Evolutionary conservation across 2,888 invertebrate species (phyloP).

Genomic region (Drosophila anceps): DNA sequence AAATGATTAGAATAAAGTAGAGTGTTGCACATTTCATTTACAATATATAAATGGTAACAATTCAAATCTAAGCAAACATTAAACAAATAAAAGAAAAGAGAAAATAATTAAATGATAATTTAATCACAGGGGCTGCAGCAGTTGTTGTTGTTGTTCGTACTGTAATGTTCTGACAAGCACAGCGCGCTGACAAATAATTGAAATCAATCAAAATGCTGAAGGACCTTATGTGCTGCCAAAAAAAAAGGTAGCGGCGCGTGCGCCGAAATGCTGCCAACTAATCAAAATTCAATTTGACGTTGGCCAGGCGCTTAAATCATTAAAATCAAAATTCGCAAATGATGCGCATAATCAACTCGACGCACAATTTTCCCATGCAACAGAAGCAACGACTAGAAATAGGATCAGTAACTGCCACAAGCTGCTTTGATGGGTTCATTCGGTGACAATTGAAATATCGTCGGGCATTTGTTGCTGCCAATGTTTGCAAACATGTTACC

Average conservation of each 20-base stretch:
- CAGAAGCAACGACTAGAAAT: background rate
- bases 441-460: slow-evolving; percentile 83
- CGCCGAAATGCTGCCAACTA: slow-evolving; percentile 59
- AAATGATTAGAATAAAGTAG: background rate
- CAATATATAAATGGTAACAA: background rate
- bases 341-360: slow-evolving; percentile 81
- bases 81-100: background rate
- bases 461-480: slow-evolving; percentile 70
- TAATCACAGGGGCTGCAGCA: slow-evolving; percentile 30
- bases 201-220: slow-evolving; percentile 76
- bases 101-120: background rate
- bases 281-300: slow-evolving; percentile 82
- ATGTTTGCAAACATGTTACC: slow-evolving; percentile 77
- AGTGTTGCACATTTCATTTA: background rate
- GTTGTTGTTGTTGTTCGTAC: background rate
- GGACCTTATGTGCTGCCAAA: slow-evolving; percentile 22
- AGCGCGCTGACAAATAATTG: slow-evolving; percentile 72
- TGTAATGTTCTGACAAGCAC: slow-evolving; percentile 10
- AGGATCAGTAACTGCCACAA: slow-evolving; percentile 35
- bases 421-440: slow-evolving; percentile 77
- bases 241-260: slow-evolving; percentile 38
- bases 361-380: slow-evolving; percentile 63
- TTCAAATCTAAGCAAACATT: too few relatives aligned
- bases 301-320: slow-evolving; percentile 61
- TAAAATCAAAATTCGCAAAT: slow-evolving; percentile 84